Evolutionary conservation across 2,888 invertebrate species (phyloP).

Genomic region (Amaurobius ferox): DNA sequence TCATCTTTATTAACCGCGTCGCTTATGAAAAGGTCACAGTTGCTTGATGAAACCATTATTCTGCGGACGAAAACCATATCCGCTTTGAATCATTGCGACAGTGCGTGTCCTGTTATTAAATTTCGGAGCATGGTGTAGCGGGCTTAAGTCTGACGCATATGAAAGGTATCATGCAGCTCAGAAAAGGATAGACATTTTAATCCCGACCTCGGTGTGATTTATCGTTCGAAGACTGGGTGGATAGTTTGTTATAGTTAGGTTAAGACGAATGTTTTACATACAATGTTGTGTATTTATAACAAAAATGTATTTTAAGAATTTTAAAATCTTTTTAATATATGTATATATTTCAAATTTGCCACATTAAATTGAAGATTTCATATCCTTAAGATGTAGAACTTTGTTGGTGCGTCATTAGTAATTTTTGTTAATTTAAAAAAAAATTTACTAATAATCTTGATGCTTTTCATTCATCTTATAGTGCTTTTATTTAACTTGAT

Average conservation of each 20-base stretch:
- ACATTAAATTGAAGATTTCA: no score
- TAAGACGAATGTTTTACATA: no score
- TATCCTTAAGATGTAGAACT: no score
- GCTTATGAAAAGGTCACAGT: background rate
- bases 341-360: no score
- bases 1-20: conserved; percentile 4
- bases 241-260: background rate
- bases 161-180: background rate
- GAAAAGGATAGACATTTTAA: background rate
- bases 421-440: no score
- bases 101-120: conserved; percentile 18
- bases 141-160: conserved; percentile 16
- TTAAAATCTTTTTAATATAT: no score
- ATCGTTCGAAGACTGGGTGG: background rate
- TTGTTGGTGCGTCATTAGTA: no score
- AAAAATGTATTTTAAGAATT: no score
- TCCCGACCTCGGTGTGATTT: background rate
- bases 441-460: no score
- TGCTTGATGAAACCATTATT: conserved; percentile 6
- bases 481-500: no score
- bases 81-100: background rate
- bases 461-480: no score
- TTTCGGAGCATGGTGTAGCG: background rate
- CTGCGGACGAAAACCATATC: background rate
- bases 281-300: no score